Evolutionary conservation across 2,888 invertebrate genomes (phyloP), one percentile per base, ranked within the genome.

Genomic region (Coenonympha arcania): DNA sequence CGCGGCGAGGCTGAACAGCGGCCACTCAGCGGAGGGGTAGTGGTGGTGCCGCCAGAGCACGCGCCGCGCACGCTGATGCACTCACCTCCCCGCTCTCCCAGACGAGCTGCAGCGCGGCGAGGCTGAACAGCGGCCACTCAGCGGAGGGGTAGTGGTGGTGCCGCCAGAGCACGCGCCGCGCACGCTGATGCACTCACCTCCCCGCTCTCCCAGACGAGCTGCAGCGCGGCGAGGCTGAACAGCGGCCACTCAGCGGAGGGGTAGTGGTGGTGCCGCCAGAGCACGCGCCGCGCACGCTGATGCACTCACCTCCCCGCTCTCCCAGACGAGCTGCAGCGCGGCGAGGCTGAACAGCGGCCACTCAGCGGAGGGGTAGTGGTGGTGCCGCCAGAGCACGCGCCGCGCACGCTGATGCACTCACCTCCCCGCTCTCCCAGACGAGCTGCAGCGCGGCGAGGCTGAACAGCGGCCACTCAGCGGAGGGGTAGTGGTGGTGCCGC

Each of bases 61-160:
- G 68, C 91, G 87, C 87, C 90, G 93, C 53, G 93, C 91, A 76
- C 90, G 93, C 76, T 92, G 88, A 69, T 91, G 88, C 81, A 2
- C 31, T 19, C 46, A 66, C 66, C 63, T 66, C 95, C 6, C 91
- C 91, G 33, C 93, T 92, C 62, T 91, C 88, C 72, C 92, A 89
- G 60, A 91, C 88, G 61, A 95, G 87, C 80, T 96, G 95, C 60
- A 97, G 83, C 71, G 93, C 80, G 90, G 65, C 96, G 73, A 94
- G 93, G 20, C 95, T 91, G 69, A 93, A 91, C 62, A 93, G 88
- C 65, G 94, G 86, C 79, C 93, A 92, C 54, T 95, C 89, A 73
- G 94, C 94, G 69, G 92, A 91, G 1, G 98, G 98, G 86, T 96
- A 97, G 79, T 98, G 97, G 54, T 91, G 90, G 9, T 97, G 98